Evolutionary conservation across 2,113 vertebrate genomes (phyloP).

Genomic region (Carollia perspicillata): DNA sequence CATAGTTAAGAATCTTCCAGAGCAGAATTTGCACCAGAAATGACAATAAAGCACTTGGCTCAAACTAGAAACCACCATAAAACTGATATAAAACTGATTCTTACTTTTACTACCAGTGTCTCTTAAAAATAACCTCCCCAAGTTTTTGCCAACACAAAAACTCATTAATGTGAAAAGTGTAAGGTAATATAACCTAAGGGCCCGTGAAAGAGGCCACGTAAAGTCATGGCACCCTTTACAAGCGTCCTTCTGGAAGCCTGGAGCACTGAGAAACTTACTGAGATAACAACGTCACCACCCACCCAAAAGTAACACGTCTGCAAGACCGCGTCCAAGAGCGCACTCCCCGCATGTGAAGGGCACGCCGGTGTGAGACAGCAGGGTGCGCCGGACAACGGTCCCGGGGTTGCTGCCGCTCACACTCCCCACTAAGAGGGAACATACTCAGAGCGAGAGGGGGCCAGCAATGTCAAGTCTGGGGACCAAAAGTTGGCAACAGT

Average conservation of each 20-base stretch:
- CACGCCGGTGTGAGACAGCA: too few species aligned
- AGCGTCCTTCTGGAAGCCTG: not conserved
- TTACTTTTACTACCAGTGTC: not conserved
- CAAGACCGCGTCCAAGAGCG: not conserved
- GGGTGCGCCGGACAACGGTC: too few species aligned
- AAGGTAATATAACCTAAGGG: not conserved
- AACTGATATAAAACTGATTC: not conserved
- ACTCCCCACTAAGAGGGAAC: not conserved
- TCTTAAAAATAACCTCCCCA: not conserved
- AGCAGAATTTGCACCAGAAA: not conserved
- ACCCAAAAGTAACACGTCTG: not conserved
- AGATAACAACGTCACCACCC: not conserved
- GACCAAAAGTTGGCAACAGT: accelerated
- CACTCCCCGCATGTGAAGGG: too few species aligned
- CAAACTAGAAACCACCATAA: not conserved
- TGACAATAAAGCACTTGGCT: not conserved
- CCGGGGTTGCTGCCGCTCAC: not conserved
- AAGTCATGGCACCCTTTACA: accelerated
- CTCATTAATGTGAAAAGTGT: not conserved
- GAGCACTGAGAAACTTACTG: not conserved
- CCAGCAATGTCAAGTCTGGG: not conserved
- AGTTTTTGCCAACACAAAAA: not conserved
- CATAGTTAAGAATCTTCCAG: not conserved
- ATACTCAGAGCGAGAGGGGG: not conserved
- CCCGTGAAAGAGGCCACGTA: not conserved